These are phyloP conservation scores for Tenthredo distinguenda DNA, from an alignment of 2,888 invertebrate genomes.

Conservation along the genomic window DNA sequence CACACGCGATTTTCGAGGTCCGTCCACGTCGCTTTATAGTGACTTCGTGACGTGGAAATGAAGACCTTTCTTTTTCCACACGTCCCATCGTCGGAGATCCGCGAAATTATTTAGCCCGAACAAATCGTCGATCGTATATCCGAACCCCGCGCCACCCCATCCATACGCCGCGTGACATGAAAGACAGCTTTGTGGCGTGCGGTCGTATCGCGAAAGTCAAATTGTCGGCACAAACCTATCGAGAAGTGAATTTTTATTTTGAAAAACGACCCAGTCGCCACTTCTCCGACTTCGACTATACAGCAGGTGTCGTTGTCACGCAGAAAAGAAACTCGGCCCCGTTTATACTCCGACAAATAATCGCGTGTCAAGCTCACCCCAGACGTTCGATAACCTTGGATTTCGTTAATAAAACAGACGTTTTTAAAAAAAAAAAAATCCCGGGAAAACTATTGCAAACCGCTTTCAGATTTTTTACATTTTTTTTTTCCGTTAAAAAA, in stretches of 20 bases:
- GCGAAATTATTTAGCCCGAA: not conserved
- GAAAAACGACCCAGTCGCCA: not conserved
- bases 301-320: slow-evolving; percentile 1
- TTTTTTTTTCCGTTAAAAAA: too few species aligned
- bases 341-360: not conserved
- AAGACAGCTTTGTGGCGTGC: not conserved
- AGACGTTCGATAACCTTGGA: not conserved
- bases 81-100: not conserved
- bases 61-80: not conserved
- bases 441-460: not conserved
- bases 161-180: not conserved
- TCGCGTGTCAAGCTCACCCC: slow-evolving; percentile 4
- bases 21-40: not conserved
- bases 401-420: not conserved
- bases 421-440: not conserved
- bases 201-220: not conserved
- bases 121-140: slow-evolving; percentile 19
- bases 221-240: not conserved
- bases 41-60: not conserved
- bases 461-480: not conserved
- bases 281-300: not conserved
- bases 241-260: not conserved
- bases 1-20: not conserved
- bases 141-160: not conserved
- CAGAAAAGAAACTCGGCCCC: not conserved